These are phyloP conservation scores for Diachasmimorpha longicaudata DNA, from an alignment of 1,140 invertebrate genomes.

Conservation along the genomic window DNA sequence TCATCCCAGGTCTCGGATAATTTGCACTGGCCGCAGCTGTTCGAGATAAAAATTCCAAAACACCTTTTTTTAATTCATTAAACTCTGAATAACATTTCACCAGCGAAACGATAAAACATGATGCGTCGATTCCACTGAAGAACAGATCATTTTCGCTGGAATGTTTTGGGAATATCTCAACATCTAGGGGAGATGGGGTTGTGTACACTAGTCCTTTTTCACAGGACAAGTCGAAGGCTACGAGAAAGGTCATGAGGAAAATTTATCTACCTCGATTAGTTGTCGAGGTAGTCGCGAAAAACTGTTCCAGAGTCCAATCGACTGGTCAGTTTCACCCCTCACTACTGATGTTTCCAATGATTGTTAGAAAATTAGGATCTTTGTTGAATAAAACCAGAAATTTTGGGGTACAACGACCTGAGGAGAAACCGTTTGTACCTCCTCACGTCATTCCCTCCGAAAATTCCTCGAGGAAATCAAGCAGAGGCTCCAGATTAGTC, in stretches of 20 bases:
- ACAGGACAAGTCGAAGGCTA: too few species aligned
- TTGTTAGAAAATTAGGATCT: slow-evolving; percentile 4
- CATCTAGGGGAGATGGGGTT: too few species aligned
- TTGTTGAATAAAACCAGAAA: neutral
- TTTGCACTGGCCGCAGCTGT: slow-evolving; percentile 65
- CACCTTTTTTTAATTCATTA: neutral
- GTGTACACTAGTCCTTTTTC: too few species aligned
- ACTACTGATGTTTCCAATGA: neutral
- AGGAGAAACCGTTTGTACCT: too few species aligned
- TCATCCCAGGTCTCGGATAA: slow-evolving; percentile 69
- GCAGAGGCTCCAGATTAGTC: slow-evolving; percentile 1
- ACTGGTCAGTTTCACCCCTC: neutral
- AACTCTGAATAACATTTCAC: neutral
- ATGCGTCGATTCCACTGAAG: neutral
- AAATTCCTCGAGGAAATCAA: neutral
- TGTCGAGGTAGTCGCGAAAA: too few species aligned
- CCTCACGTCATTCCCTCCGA: neutral
- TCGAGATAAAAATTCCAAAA: slow-evolving; percentile 35
- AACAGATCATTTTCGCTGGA: too few species aligned
- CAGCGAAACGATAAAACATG: neutral
- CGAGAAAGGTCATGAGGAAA: too few species aligned
- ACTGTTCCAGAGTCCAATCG: neutral
- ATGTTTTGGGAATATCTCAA: too few species aligned
- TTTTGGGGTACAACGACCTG: neutral
- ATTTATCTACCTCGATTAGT: too few species aligned